Evolutionary conservation across 2,888 invertebrate species (phyloP).

Genomic region (Fragum whitleyi): DNA sequence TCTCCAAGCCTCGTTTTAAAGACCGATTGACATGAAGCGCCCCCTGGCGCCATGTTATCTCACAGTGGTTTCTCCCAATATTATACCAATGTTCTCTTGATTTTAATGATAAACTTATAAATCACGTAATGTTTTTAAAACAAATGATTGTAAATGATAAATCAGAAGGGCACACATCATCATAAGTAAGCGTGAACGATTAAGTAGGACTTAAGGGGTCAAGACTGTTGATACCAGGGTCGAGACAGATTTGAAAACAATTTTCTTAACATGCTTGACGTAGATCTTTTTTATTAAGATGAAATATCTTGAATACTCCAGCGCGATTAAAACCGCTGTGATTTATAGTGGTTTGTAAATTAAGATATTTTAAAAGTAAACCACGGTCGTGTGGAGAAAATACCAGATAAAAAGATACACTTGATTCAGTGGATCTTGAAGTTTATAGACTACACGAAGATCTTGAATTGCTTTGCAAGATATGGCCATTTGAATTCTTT

Average conservation of each 20-base stretch:
- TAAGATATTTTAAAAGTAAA: neutral
- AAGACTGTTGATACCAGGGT: neutral
- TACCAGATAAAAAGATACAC: neutral
- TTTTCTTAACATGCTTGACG: slow-evolving; percentile 3
- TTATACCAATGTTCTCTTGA: neutral
- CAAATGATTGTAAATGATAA: slow-evolving; percentile 10
- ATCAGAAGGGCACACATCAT: neutral
- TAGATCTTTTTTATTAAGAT: slow-evolving; percentile 11
- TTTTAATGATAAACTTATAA: neutral
- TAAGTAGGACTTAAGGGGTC: slow-evolving; percentile 1
- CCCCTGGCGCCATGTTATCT: slow-evolving; percentile 7
- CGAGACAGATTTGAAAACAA: slow-evolving; percentile 22
- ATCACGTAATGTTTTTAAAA: neutral
- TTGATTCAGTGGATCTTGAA: too few relatives aligned
- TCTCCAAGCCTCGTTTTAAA: slow-evolving; percentile 19
- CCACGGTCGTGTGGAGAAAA: neutral
- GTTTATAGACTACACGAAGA: too few relatives aligned
- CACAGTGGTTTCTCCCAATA: slow-evolving; percentile 1
- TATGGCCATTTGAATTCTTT: too few relatives aligned
- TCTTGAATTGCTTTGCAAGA: too few relatives aligned
- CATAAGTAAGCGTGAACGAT: neutral
- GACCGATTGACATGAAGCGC: slow-evolving; percentile 1
- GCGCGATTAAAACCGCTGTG: neutral
- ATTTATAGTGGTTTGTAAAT: slow-evolving; percentile 1
- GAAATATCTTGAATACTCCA: neutral